Conservation (phyloP, 30 jellyfish, hydroid and myxozoan genomes). For the Aurelia aurita complex sp. Pacific region DNA sequence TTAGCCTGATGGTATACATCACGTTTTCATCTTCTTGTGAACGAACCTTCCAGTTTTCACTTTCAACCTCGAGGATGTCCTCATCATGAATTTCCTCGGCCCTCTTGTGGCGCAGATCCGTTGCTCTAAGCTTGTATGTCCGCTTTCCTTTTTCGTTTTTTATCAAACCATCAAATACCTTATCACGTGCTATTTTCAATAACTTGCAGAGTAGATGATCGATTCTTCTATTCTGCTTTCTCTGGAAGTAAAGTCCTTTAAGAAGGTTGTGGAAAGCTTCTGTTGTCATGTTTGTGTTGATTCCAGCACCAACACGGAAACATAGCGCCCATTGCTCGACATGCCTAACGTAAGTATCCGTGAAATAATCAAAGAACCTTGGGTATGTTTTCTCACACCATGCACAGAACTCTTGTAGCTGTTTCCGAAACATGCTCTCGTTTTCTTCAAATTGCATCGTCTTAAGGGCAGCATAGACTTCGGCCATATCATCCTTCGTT, state of each 20-base stretch:
- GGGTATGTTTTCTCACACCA: conserved; percentile 21
- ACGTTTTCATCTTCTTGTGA: not conserved
- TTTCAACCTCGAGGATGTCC: not conserved
- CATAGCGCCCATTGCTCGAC: not conserved
- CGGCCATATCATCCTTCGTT: conserved; percentile 33
- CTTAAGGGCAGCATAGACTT: too few relatives aligned
- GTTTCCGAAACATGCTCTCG: conserved; percentile 17
- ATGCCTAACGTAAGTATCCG: not conserved
- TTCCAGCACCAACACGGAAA: conserved; percentile 9
- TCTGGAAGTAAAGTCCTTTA: too few relatives aligned
- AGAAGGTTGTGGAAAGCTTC: too few relatives aligned
- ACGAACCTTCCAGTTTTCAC: not conserved
- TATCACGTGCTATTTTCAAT: not conserved
- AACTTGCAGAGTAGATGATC: not conserved
- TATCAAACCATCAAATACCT: not conserved
- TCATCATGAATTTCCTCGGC: not conserved
- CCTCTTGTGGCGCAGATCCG: not conserved
- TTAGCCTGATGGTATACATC: not conserved
- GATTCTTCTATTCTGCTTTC: not conserved
- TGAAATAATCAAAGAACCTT: not conserved
- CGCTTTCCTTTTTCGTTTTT: not conserved
- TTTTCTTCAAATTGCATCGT: conserved; percentile 30
- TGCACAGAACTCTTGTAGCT: conserved; percentile 17
- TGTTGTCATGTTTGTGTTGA: not conserved
- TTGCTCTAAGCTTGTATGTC: not conserved